Percentiles rank a stretch among this genome's conserved stretches.
Conservation (phyloP, 2,113 vertebrate genomes). For the Alouatta palliata region DNA sequence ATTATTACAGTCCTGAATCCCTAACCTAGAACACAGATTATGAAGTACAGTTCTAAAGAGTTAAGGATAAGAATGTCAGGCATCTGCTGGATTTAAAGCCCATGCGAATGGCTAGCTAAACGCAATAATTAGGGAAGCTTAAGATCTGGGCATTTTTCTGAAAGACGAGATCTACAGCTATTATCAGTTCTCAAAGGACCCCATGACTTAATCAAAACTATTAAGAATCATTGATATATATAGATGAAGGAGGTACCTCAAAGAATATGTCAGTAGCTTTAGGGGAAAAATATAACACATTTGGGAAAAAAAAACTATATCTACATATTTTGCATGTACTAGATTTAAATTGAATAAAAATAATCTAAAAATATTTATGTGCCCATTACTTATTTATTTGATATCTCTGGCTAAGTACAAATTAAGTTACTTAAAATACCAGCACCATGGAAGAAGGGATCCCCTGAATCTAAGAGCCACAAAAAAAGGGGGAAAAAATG, state of each 20-base stretch:
- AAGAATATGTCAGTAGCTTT: not conserved
- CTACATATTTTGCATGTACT: not conserved
- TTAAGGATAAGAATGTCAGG: not conserved
- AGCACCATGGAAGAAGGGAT: not conserved
- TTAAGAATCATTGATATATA: not conserved
- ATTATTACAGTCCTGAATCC: not conserved
- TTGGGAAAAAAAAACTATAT: not conserved
- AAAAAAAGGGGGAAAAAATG: not conserved
- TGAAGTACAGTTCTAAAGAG: not conserved
- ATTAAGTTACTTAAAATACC: not conserved
- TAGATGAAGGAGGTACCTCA: not conserved
- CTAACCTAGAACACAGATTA: not conserved
- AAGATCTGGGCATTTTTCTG: not conserved
- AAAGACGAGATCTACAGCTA: not conserved
- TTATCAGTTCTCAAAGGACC: not conserved
- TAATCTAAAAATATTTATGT: not conserved
- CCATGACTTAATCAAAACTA: not conserved
- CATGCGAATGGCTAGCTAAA: not conserved
- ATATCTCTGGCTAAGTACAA: not conserved
- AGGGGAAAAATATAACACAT: not conserved
- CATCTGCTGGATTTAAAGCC: not conserved
- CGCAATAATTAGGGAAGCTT: not conserved
- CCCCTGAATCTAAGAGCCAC: not conserved
- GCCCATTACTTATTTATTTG: not conserved
- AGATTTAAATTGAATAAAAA: slow-evolving; percentile 1